phyloP scores from a whole-genome alignment of 1,140 invertebrate species.

The Drosophila neocordata region DNA sequence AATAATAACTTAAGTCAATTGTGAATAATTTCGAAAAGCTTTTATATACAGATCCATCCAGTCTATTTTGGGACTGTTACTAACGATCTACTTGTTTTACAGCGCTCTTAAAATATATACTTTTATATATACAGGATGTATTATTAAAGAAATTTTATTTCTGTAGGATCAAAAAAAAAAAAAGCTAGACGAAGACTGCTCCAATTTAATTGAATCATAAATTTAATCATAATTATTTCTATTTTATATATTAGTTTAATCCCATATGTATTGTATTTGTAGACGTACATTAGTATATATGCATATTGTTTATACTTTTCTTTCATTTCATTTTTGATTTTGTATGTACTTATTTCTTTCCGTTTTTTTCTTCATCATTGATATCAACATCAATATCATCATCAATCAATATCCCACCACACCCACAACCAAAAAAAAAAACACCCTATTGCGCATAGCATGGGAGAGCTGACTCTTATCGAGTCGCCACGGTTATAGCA shows the following conservation, averaged over 20 bases:
- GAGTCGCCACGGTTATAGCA: slow-evolving; percentile 93
- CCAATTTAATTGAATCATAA: background rate
- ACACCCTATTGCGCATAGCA: slow-evolving; percentile 91
- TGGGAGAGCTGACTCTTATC: slow-evolving; percentile 96
- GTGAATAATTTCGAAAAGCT: too few species aligned
- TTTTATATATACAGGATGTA: background rate
- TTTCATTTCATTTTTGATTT: slow-evolving; percentile 64
- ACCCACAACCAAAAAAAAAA: slow-evolving; percentile 14
- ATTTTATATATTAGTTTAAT: slow-evolving; percentile 18
- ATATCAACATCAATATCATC: slow-evolving; percentile 66
- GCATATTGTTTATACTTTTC: slow-evolving; percentile 47
- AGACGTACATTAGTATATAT: slow-evolving; percentile 38
- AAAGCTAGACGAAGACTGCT: background rate
- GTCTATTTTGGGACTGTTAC: background rate
- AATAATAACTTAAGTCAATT: too few species aligned
- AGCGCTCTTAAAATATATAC: background rate
- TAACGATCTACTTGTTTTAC: background rate
- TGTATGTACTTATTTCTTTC: slow-evolving; percentile 50
- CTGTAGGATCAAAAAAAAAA: slow-evolving; percentile 48
- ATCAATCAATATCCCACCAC: slow-evolving; percentile 45
- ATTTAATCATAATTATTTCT: slow-evolving; percentile 5
- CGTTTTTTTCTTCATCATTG: slow-evolving; percentile 58
- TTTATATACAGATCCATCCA: too few species aligned
- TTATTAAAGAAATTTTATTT: background rate
- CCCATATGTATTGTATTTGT: slow-evolving; percentile 16